Evolutionary conservation across 2,113 vertebrate species (phyloP).

Genomic region (Choloepus hoffmanni): DNA sequence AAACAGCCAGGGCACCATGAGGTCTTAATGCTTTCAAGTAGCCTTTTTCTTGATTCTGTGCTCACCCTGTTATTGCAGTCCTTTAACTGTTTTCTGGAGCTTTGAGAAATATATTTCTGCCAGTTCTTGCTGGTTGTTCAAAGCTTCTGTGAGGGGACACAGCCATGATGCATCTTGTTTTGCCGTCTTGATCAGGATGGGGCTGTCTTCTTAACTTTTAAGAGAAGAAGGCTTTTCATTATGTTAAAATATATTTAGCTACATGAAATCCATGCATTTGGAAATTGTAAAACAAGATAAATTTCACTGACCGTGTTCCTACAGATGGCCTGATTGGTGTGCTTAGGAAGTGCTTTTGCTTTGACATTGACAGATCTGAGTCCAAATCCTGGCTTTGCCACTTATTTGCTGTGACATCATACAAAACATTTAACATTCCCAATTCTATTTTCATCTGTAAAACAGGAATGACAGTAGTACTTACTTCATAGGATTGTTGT

Average conservation of each 20-base stretch:
- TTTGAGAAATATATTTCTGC: no score
- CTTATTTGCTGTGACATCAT: not conserved
- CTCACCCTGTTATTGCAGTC: no score
- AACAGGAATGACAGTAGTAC: not conserved
- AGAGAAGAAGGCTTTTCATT: not conserved
- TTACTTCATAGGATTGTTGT: not conserved
- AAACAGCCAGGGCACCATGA: no score
- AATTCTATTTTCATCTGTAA: constrained; percentile 45
- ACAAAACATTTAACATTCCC: not conserved
- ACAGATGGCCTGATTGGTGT: not conserved
- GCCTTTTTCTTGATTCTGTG: no score
- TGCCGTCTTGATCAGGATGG: no score
- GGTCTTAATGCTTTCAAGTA: no score
- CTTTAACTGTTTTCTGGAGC: no score
- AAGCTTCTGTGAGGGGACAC: no score
- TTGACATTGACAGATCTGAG: not conserved
- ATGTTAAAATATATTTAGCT: not conserved
- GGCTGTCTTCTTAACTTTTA: not conserved
- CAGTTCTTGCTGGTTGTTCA: no score
- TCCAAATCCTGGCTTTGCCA: not conserved
- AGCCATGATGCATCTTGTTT: no score
- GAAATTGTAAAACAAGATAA: not conserved
- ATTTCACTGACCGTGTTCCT: not conserved
- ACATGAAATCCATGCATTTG: not conserved
- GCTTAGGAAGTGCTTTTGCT: not conserved